phyloP scores from a whole-genome alignment of 2,797 vertebrate species.

The Schizopygopsis malacanthus region DNA sequence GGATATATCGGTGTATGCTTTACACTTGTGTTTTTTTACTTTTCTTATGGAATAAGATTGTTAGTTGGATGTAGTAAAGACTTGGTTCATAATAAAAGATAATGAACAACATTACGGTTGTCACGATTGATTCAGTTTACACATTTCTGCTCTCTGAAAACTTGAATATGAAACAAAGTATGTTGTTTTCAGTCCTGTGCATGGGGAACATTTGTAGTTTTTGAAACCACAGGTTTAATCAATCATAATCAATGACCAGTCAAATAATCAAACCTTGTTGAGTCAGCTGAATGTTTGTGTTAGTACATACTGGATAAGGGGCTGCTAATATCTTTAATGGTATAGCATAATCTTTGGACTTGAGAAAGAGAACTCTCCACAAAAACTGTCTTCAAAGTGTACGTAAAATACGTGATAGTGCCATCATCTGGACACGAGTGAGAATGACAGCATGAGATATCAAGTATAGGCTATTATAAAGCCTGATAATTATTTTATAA shows the following conservation, averaged over 20 bases:
- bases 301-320: neutral
- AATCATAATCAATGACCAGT: too few species aligned
- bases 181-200: neutral
- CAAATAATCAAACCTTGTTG: neutral
- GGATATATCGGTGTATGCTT: neutral
- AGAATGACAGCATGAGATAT: neutral
- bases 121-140: neutral
- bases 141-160: neutral
- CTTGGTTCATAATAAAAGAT: slow-evolving; percentile 29
- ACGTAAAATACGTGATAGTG: neutral
- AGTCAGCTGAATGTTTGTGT: neutral
- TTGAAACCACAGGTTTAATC: neutral
- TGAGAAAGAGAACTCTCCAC: neutral
- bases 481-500: neutral
- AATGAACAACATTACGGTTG: neutral
- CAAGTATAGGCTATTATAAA: neutral
- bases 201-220: too few species aligned
- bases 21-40: neutral
- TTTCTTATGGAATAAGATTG: slow-evolving; percentile 14
- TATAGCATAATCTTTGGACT: neutral
- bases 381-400: neutral
- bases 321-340: neutral
- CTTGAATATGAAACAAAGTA: neutral
- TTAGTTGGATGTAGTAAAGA: neutral
- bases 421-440: neutral